phyloP scores from a whole-genome alignment of 2,888 invertebrate species.

The Ptilodon capucinus region DNA sequence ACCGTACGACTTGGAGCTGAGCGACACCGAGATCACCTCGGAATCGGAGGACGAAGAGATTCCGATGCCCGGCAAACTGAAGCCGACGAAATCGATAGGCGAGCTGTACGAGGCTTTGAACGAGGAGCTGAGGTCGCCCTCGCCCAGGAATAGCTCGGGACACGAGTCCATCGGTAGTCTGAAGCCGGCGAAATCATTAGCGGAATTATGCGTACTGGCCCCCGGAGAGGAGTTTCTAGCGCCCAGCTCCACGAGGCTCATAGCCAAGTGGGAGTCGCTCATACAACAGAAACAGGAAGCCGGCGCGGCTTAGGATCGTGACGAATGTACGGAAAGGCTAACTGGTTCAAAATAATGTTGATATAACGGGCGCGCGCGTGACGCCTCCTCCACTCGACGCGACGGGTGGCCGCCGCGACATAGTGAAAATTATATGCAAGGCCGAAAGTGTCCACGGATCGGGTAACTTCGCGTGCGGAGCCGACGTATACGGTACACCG shows the following conservation, averaged over 20 bases:
- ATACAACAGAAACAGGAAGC: conserved; percentile 86
- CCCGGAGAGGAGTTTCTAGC: conserved; percentile 85
- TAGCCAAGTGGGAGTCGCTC: conserved; percentile 91
- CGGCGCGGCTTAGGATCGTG: conserved; percentile 66
- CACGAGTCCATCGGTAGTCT: conserved; percentile 76
- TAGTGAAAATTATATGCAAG: conserved; percentile 30
- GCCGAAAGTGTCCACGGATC: conserved; percentile 33
- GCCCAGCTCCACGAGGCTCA: conserved; percentile 87
- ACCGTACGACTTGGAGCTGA: conserved; percentile 84
- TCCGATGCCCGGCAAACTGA: conserved; percentile 83
- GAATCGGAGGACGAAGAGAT: conserved; percentile 84
- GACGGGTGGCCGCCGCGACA: conserved; percentile 28
- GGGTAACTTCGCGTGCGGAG: conserved; percentile 17
- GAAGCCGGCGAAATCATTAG: conserved; percentile 86
- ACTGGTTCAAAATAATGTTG: conserved; percentile 45
- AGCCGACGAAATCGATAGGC: conserved; percentile 86
- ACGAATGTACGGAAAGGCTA: conserved; percentile 31
- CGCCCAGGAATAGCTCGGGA: conserved; percentile 69
- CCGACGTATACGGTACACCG: background rate
- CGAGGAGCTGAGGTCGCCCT: conserved; percentile 74
- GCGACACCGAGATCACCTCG: conserved; percentile 81
- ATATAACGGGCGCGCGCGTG: conserved; percentile 40
- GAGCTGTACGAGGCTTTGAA: conserved; percentile 84
- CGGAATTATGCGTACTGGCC: conserved; percentile 85
- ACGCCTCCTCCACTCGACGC: conserved; percentile 30